Evolutionary conservation across 2,888 invertebrate genomes (phyloP), one percentile per base, ranked within the genome.

Genomic region (Leptothorax acervorum): DNA sequence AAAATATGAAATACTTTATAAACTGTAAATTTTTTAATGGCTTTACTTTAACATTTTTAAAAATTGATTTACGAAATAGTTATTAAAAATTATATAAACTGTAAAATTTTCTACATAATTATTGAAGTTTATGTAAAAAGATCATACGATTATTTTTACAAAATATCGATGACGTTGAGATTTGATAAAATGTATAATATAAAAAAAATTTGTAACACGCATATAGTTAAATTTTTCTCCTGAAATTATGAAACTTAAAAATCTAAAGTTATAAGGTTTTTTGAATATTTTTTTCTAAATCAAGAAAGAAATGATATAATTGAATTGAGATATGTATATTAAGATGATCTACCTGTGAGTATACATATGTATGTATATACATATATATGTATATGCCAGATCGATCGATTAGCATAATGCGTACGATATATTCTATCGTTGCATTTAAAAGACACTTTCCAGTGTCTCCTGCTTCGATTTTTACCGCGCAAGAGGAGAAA

Each of bases 391-490:
- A 82, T 83, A 83, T 85, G 71, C 66, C 55, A 82, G 73, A 82
- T 81, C 55, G 53, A 71, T 83, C 48, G 63, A 79, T 82, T 83
- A 76, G 42, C 53, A 28, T 45, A 51, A 76, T 81, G 73, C 51
- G 39, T 81, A 81, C 70, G 65, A 75, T 87, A 88, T 81, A 81
- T 82, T 63, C 73, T 85, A 82, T 70, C 39, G 71, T 73, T 60
- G 57, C 45, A 51, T 63, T 82, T 23, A 66, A 81, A 48, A 71
- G 76, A 82, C 82, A 85, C 78, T 85, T 85, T 82, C 42, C 73
- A 78, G n/a, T 51, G 63, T 73, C 48, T 68, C 65, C 11, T 53
- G 63, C 53, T 65, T 53, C 42, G n/a, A 75, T 31, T 78, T 78
- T 66, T 78, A n/a, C 18, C 23, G 28, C 51, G 35, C 35, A 65